Conservation (phyloP, 2,888 invertebrate genomes). For the Chouioia cunea region DNA sequence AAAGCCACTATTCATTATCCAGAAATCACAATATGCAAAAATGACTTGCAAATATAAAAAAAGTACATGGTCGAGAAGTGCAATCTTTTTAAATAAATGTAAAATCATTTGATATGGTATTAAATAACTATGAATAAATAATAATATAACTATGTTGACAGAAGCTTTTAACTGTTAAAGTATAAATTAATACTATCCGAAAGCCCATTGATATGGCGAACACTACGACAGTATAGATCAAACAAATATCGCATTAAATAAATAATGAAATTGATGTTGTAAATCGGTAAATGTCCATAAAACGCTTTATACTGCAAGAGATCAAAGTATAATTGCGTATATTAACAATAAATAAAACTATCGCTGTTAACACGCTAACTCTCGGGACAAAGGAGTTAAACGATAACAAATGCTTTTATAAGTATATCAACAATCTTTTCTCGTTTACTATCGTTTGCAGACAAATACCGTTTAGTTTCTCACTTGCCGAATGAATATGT, state of each 20-base stretch:
- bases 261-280: conserved; percentile 52
- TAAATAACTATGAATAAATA: conserved; percentile 15
- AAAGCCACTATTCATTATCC: conserved; percentile 10
- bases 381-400: no score
- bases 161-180: conserved; percentile 27
- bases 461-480: background rate
- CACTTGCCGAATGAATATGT: background rate
- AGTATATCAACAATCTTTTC: conserved; percentile 33
- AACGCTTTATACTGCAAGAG: conserved; percentile 28
- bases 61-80: background rate
- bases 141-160: conserved; percentile 25
- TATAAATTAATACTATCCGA: background rate
- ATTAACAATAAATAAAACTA: conserved; percentile 18
- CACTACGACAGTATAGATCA: conserved; percentile 24
- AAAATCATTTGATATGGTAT: conserved; percentile 10
- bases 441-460: conserved; percentile 14
- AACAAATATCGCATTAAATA: conserved; percentile 29
- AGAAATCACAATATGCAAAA: conserved; percentile 21
- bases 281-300: conserved; percentile 54
- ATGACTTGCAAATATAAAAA: conserved; percentile 29
- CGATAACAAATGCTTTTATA: no score
- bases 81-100: conserved; percentile 24
- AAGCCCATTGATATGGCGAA: no score
- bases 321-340: conserved; percentile 17
- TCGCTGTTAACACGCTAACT: conserved; percentile 3